Conservation (phyloP, 2,888 invertebrate species). For the Patella pellucida region DNA sequence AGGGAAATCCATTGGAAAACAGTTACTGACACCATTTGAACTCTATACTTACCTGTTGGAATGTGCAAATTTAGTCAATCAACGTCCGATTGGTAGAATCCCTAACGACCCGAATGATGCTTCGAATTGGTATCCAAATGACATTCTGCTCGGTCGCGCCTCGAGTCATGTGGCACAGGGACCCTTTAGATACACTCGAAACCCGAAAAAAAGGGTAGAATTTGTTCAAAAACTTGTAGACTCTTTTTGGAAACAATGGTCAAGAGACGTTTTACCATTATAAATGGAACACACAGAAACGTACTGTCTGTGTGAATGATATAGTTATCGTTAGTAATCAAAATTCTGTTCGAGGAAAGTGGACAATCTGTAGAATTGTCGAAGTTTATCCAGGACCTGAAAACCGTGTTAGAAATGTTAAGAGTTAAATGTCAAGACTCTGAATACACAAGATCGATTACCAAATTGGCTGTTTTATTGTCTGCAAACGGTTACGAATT, state of each 20-base stretch:
- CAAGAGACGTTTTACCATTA: not conserved
- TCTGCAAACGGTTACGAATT: not conserved
- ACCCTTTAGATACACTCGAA: not conserved
- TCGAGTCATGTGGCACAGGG: not conserved
- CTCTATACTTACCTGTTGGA: not conserved
- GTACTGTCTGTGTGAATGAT: not conserved
- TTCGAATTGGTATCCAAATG: not conserved
- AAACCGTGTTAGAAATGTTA: not conserved
- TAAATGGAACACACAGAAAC: not conserved
- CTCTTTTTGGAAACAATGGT: constrained; percentile 3
- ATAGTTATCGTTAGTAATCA: not conserved
- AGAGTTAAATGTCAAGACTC: not conserved
- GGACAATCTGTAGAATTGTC: not conserved
- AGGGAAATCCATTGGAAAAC: not conserved
- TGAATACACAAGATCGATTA: not conserved
- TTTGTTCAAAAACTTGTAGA: not conserved
- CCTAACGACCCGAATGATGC: not conserved
- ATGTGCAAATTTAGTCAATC: not conserved
- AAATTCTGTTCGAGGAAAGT: not conserved
- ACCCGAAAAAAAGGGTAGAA: not conserved
- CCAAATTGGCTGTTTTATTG: not conserved
- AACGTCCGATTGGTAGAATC: not conserved
- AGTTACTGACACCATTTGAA: not conserved
- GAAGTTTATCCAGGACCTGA: constrained; percentile 1
- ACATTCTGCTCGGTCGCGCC: constrained; percentile 1